Percentiles rank a stretch among this genome's conserved stretches.
These are phyloP conservation scores for Papilio polytes DNA, from an alignment of 1,140 invertebrate species.

Conservation along the genomic window DNA sequence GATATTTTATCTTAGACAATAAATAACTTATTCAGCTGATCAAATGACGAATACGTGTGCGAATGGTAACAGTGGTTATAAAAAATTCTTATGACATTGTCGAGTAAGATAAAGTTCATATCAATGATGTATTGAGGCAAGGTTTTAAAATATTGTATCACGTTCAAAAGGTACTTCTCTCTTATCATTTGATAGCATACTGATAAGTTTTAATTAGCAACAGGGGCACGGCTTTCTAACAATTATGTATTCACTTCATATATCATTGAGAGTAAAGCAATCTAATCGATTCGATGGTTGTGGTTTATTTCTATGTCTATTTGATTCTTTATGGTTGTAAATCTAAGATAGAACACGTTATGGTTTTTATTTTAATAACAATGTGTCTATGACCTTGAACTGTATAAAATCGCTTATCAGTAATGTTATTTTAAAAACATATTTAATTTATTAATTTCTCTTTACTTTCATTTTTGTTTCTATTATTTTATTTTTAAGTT, in stretches of 20 bases:
- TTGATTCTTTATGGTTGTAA: neutral
- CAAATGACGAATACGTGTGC: neutral
- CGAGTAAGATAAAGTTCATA: conserved; percentile 2
- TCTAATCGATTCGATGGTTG: neutral
- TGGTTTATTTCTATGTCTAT: neutral
- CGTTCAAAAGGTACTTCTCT: neutral
- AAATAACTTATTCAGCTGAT: neutral
- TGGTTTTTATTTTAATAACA: no score
- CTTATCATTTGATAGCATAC: neutral
- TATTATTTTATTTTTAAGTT: neutral
- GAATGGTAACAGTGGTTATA: neutral
- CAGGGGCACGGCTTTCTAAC: neutral
- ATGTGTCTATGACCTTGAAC: no score
- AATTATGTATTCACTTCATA: neutral
- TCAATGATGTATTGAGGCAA: neutral
- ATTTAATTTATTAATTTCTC: no score
- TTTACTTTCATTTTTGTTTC: no score
- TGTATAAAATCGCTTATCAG: no score
- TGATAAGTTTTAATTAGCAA: conserved; percentile 22
- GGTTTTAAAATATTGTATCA: neutral
- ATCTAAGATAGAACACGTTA: neutral
- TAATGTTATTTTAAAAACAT: no score
- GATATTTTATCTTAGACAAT: neutral
- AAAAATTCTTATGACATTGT: neutral
- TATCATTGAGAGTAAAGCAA: neutral